Evolutionary conservation across 2,797 vertebrate genomes (phyloP).

Genomic region (Intellagama lesueurii): DNA sequence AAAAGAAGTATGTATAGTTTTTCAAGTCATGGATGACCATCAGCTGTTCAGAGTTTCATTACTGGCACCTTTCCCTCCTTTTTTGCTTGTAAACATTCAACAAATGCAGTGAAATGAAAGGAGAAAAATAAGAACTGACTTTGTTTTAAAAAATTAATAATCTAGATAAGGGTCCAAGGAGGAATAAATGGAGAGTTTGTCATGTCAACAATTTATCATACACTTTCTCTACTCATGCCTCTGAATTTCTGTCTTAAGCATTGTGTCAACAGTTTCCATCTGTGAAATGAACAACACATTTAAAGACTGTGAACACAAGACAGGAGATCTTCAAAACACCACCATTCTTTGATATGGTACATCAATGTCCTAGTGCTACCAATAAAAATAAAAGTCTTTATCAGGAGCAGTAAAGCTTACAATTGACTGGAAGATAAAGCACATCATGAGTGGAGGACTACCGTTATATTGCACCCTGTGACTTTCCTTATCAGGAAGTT

Average conservation of each 20-base stretch:
- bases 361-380: not conserved
- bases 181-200: not conserved
- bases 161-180: not conserved
- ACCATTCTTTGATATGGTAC: not conserved
- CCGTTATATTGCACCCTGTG: slow-evolving; percentile 33
- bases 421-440: not conserved
- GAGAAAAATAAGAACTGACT: not conserved
- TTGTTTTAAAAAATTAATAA: not conserved
- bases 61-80: not conserved
- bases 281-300: not conserved
- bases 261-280: not conserved
- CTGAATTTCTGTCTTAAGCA: not conserved
- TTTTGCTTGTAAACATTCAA: not conserved
- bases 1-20: not conserved
- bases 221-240: not conserved
- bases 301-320: not conserved
- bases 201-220: not conserved
- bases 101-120: not conserved
- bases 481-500: slow-evolving; percentile 41
- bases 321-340: not conserved
- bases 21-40: slow-evolving; percentile 1
- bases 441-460: slow-evolving; percentile 25
- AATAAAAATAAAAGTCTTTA: not conserved
- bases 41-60: not conserved
- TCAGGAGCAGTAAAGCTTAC: not conserved